Percentiles rank a stretch among this genome's conserved stretches.
These are phyloP conservation scores for Bombus consobrinus DNA, from an alignment of 1,140 invertebrate species.

Conservation along the genomic window DNA sequence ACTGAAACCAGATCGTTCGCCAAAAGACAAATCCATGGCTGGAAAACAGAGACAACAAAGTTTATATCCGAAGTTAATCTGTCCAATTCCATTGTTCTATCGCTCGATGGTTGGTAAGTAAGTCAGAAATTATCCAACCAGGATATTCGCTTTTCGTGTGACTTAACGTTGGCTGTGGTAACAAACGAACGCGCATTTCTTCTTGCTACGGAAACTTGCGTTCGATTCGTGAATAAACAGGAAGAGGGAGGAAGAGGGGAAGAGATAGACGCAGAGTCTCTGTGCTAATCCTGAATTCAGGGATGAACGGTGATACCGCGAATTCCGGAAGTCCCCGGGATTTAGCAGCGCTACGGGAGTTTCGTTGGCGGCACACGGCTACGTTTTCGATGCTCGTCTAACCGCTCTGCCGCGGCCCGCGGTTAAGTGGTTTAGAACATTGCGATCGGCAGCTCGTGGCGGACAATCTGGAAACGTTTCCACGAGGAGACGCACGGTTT, in stretches of 20 bases:
- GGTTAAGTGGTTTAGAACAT: conserved; percentile 66
- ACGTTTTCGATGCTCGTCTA: conserved; percentile 63
- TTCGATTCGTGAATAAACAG: neutral
- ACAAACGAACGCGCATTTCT: conserved; percentile 15
- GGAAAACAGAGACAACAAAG: neutral
- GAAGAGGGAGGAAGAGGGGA: neutral
- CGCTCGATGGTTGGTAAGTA: conserved; percentile 35
- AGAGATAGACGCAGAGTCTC: neutral
- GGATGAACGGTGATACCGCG: conserved; percentile 56
- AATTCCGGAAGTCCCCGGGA: conserved; percentile 63
- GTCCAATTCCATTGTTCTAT: conserved; percentile 21
- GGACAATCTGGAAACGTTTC: conserved; percentile 52
- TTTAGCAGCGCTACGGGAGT: conserved; percentile 55
- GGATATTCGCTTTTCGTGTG: conserved; percentile 45
- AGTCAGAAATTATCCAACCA: conserved; percentile 57
- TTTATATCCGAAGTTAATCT: conserved; percentile 41
- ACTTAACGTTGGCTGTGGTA: conserved; percentile 46
- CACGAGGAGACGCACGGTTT: conserved; percentile 45
- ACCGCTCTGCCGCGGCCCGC: conserved; percentile 28
- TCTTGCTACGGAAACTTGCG: neutral
- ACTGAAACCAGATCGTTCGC: neutral
- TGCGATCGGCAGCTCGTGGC: conserved; percentile 57
- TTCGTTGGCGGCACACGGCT: conserved; percentile 31
- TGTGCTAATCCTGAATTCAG: conserved; percentile 61
- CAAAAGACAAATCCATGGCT: too few relatives aligned